Evolutionary conservation across 2,888 invertebrate species (phyloP).

Genomic region (Polydesmus complanatus): DNA sequence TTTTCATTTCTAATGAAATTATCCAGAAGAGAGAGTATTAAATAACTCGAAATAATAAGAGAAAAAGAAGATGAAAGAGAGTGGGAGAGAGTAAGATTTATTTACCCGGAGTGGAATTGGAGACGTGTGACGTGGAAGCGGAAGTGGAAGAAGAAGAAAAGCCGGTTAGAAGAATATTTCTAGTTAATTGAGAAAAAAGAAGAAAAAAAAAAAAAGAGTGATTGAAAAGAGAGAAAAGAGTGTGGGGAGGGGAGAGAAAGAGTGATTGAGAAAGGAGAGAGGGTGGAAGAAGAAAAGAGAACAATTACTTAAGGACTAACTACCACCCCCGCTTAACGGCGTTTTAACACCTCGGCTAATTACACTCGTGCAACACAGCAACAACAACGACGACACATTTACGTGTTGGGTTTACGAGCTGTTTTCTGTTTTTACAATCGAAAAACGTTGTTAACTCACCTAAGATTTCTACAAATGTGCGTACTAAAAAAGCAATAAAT

Average conservation of each 20-base stretch:
- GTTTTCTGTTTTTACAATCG: background rate
- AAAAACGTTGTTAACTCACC: conserved; percentile 46
- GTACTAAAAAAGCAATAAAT: conserved; percentile 90
- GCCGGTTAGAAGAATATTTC: conserved; percentile 14
- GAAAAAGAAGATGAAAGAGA: too few species aligned
- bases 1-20: too few species aligned
- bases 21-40: too few species aligned
- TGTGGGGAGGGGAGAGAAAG: background rate
- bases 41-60: too few species aligned
- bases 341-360: background rate
- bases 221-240: background rate
- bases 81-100: background rate
- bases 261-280: background rate
- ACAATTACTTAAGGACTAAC: background rate
- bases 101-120: conserved; percentile 13
- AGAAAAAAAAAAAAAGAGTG: background rate
- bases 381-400: background rate
- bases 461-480: conserved; percentile 65
- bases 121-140: conserved; percentile 6
- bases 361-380: background rate
- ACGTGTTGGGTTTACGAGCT: background rate
- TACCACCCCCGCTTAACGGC: background rate
- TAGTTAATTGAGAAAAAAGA: background rate
- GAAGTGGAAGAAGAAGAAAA: conserved; percentile 12
- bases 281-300: background rate